Evolutionary conservation across 2,888 invertebrate genomes (phyloP), one percentile per base, ranked within the genome.

Genomic region (Falcaria lacertinaria): DNA sequence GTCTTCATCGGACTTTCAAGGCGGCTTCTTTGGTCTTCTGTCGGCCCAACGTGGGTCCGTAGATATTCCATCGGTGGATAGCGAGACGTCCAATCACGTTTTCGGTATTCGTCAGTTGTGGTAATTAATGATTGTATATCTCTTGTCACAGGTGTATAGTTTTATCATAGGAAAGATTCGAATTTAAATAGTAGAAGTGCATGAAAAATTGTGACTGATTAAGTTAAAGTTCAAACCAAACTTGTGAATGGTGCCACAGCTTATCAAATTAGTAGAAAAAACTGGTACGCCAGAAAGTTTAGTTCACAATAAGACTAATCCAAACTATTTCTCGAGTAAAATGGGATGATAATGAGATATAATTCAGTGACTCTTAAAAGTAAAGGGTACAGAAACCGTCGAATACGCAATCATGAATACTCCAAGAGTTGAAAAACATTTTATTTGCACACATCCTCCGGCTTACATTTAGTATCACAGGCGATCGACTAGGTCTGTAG

Each of bases 321-420:
- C 22, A 6, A 22, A 19, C 3, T 22, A 22, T 22, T 22, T 3
- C 28, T 11, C 28, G 11, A 11, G 11, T 28, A 11, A 28, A 28
- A 11, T 7, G 11, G 7, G 11, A 25, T 25, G 25, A 2, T 28
- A 28, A 28, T 28, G 28, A 28, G 28, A 28, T 28, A 28, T 28
- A 16, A 4, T 17, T 15, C 16, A 39, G 25, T 36, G 34, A 42
- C 11, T 47, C 66, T 65, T 64, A 69, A 52, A 53, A 57, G 55
- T 77, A 74, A 69, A 75, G 85, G 87, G 82, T 74, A 74, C 66
- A 61, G 57, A 57, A 57, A 61, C 73, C 72, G 61, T 60, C 56
- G 58, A 58, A 68, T 72, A 72, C 71, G 66, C 74, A 68, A 82
- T 81, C 79, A 87, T 80, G 75, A 85, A 87, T 80, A 86, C 84